phyloP scores from a whole-genome alignment of 2,888 invertebrate genomes.

The Oxyteleia sp. region DNA sequence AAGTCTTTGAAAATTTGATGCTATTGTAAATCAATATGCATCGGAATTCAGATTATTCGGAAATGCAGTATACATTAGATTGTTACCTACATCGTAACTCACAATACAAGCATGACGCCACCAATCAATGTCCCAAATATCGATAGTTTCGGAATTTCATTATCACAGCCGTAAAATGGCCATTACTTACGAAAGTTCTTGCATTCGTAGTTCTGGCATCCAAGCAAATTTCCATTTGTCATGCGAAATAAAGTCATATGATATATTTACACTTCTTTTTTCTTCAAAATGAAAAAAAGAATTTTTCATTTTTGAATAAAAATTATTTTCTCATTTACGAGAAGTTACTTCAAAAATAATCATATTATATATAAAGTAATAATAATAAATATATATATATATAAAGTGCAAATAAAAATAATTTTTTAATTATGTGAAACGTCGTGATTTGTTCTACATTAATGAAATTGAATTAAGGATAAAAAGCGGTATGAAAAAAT shows the following conservation, averaged over 20 bases:
- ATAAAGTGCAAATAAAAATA: too few relatives aligned
- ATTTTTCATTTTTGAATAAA: too few relatives aligned
- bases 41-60: slow-evolving; percentile 68
- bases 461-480: neutral
- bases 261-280: slow-evolving; percentile 11
- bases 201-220: slow-evolving; percentile 40
- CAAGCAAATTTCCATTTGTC: slow-evolving; percentile 59
- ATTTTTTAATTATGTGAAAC: too few relatives aligned
- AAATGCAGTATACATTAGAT: slow-evolving; percentile 68
- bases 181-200: slow-evolving; percentile 81
- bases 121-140: slow-evolving; percentile 84
- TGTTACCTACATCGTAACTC: slow-evolving; percentile 74
- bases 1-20: slow-evolving; percentile 35
- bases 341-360: too few relatives aligned
- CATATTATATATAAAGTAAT: too few relatives aligned
- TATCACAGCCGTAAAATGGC: slow-evolving; percentile 83
- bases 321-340: too few relatives aligned
- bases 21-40: slow-evolving; percentile 57
- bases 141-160: slow-evolving; percentile 85
- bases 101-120: slow-evolving; percentile 78
- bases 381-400: too few relatives aligned
- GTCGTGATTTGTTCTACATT: neutral
- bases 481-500: slow-evolving; percentile 15
- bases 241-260: slow-evolving; percentile 72
- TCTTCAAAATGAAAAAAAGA: neutral